Base-by-base conservation (phyloP, 2,113 vertebrate genomes). In the Lepus americanus region DNA sequence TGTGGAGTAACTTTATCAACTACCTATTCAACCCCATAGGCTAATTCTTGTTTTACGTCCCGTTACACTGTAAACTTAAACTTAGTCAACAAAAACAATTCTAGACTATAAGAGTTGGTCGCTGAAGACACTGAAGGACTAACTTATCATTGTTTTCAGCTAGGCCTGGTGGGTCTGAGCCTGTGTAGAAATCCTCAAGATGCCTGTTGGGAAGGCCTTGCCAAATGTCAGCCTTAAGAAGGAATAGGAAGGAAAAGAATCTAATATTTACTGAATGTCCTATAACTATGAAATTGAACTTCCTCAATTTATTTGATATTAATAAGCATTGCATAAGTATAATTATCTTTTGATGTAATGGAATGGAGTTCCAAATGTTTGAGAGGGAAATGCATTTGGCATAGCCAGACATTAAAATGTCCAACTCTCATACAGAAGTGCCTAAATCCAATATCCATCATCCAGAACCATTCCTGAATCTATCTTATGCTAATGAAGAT, bases 181-280 rank as follows among this genome's bases (percentile, higher is more conserved):
- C 44, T 36, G 17, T 64, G 29, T 33, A 31, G 23, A 27, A 0
- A 72, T 1, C 27, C 49, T 87, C 39, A 79, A 53, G 12, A 81
- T 85, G 85, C 13, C 51, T 49, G 23, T 23, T 87, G 20, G 33
- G 39, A 87, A 92, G 36, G 2, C 8, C 7, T 79, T 69, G 27
- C 59, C 70, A 89, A 77, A 61, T 88, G 23, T 78, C 44, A 73
- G 49, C 11, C 84, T 27, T 31, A 51, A 85, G 9, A 66, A 19
- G 44, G 33, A 69, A 6, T 17, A 67, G 9, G 6, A 66, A 92
- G 9, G 25, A 10, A 88, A 73, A 77, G 2, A 72, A 79, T 33
- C 61, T 73, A 81, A 89, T 23, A 74, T 87, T 90, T 96, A 8
- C 53, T 27, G 66, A 90, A 81, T 22, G 20, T 14, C n/a, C 61